phyloP scores from a whole-genome alignment of 1,140 invertebrate genomes.

The Anastatus disparis region DNA sequence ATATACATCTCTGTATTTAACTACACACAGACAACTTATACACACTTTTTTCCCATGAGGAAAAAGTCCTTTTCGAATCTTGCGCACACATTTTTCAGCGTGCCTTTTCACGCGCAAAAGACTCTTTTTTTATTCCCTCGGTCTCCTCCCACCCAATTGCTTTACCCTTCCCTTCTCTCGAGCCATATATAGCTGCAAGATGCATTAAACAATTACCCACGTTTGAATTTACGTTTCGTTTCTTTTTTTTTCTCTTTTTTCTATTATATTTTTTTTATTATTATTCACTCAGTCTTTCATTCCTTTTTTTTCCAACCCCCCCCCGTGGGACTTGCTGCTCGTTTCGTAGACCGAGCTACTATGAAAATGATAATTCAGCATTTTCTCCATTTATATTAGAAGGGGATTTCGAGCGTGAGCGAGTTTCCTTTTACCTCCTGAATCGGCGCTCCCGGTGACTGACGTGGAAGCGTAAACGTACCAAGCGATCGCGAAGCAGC shows the following conservation, averaged over 20 bases:
- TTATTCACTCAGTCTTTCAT: too few relatives aligned
- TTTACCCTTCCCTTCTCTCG: neutral
- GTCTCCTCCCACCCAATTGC: neutral
- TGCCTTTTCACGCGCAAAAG: constrained; percentile 32
- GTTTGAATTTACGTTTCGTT: constrained; percentile 25
- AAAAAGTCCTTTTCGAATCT: constrained; percentile 18
- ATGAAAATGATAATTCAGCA: constrained; percentile 30
- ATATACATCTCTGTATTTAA: too few relatives aligned
- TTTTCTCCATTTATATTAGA: constrained; percentile 23
- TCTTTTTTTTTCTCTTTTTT: neutral
- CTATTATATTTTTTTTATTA: too few relatives aligned
- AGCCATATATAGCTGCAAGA: neutral
- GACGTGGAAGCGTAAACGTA: too few relatives aligned
- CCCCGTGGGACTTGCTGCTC: neutral
- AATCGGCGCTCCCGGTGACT: too few relatives aligned
- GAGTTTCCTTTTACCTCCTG: neutral
- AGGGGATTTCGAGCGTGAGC: neutral
- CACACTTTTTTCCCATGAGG: constrained; percentile 14
- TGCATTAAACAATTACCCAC: constrained; percentile 31
- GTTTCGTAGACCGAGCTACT: neutral
- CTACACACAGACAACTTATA: too few relatives aligned
- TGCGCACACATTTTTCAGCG: constrained; percentile 11
- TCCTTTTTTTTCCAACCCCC: neutral
- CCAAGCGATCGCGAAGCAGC: neutral
- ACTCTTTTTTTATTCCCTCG: neutral